A percentile compares a stretch with the other conserved stretches of the same genome.
phyloP scores from a whole-genome alignment of 2,113 vertebrate genomes.

The Suricata suricatta region DNA sequence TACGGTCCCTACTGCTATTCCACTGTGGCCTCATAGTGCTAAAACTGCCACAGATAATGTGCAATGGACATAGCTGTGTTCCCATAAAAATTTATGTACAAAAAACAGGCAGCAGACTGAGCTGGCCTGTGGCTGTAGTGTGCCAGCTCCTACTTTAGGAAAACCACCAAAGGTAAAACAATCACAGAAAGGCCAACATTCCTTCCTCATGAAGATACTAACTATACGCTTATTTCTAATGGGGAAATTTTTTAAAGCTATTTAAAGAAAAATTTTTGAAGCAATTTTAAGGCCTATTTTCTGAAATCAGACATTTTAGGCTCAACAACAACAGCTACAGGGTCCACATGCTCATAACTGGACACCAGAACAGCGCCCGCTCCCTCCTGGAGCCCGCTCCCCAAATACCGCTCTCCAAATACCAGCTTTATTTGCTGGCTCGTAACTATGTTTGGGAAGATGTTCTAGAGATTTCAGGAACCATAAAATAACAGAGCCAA shows the following conservation, averaged over 20 bases:
- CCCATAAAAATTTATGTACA: conserved; percentile 62
- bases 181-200: background rate
- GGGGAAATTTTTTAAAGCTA: background rate
- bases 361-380: background rate
- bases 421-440: background rate
- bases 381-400: background rate
- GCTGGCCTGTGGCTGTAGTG: background rate
- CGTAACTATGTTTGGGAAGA: background rate
- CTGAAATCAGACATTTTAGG: conserved; percentile 48
- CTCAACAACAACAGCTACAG: conserved; percentile 6
- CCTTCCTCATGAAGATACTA: conserved; percentile 24
- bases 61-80: background rate
- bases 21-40: background rate
- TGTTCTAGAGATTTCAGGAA: background rate
- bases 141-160: background rate
- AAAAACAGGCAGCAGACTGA: background rate
- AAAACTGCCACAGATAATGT: background rate
- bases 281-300: conserved; percentile 30
- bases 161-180: background rate
- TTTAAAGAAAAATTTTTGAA: conserved; percentile 44
- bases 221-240: background rate
- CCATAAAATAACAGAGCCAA: background rate
- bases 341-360: background rate
- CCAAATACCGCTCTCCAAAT: background rate
- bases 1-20: background rate